These are phyloP conservation scores for Anarhynchus alexandrinus DNA, from an alignment of 2,113 vertebrate genomes.

Conservation along the genomic window DNA sequence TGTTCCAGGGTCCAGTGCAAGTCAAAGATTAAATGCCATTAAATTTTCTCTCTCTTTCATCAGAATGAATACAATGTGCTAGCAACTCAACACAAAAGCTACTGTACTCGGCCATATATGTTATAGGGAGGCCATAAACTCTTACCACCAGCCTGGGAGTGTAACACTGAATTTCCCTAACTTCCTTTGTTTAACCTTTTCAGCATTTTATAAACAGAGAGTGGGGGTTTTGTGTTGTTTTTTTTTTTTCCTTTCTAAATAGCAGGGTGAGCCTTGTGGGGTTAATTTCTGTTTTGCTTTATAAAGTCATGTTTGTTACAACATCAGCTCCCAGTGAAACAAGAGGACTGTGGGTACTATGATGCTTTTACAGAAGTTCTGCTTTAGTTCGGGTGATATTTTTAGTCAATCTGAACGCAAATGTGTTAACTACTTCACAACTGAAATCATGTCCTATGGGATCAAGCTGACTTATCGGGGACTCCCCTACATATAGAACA, in stretches of 20 bases:
- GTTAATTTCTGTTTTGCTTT: conserved; percentile 9
- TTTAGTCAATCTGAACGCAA: background rate
- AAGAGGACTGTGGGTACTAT: background rate
- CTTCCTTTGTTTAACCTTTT: conserved; percentile 18
- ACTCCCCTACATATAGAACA: background rate
- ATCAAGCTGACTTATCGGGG: background rate
- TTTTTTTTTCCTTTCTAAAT: background rate
- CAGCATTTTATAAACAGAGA: background rate
- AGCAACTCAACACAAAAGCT: conserved; percentile 35
- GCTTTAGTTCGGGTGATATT: background rate
- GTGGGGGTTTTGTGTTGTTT: background rate
- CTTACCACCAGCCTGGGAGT: background rate
- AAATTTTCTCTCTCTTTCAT: conserved; percentile 14
- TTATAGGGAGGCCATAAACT: conserved; percentile 9
- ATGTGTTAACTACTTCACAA: background rate
- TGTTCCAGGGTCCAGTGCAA: background rate
- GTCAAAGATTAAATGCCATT: conserved; percentile 19
- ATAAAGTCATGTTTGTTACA: background rate
- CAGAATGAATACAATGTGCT: conserved; percentile 1
- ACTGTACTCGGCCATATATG: background rate
- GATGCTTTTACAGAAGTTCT: background rate
- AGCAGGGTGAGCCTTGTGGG: background rate
- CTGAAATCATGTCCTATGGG: background rate
- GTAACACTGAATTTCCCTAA: background rate
- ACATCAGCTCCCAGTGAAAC: background rate